A percentile compares a stretch with the other conserved stretches of the same genome.
Evolutionary conservation across 2,888 invertebrate species (phyloP).

Genomic region (Euplagia quadripunctaria): DNA sequence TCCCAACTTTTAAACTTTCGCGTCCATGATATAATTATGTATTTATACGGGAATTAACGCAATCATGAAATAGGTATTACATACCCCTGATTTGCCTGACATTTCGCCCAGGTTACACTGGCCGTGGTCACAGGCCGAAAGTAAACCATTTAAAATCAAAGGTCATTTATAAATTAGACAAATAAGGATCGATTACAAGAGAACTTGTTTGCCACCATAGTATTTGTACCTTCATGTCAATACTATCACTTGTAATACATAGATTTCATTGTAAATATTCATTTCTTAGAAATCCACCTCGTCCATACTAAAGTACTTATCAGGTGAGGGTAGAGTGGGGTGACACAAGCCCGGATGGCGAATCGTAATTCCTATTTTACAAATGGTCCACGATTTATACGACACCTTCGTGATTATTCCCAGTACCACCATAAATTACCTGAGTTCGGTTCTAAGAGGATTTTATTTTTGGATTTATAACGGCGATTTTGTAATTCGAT

Average conservation of each 20-base stretch:
- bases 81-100: too few relatives aligned
- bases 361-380: constrained; percentile 85
- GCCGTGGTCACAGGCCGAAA: too few relatives aligned
- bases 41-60: too few relatives aligned
- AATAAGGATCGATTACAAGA: background rate
- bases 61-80: too few relatives aligned
- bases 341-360: constrained; percentile 73
- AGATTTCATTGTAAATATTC: constrained; percentile 17
- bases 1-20: too few relatives aligned
- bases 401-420: constrained; percentile 85
- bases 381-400: constrained; percentile 86
- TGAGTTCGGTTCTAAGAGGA: constrained; percentile 76
- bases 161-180: background rate
- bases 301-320: constrained; percentile 47
- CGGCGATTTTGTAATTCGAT: constrained; percentile 73
- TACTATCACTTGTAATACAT: background rate
- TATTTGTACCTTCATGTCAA: background rate
- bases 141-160: too few relatives aligned
- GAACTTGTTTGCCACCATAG: background rate
- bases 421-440: constrained; percentile 83
- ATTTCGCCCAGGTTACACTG: too few relatives aligned
- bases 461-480: constrained; percentile 84
- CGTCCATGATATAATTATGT: too few relatives aligned
- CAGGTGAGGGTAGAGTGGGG: constrained; percentile 55
- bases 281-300: constrained; percentile 33